Conservation (phyloP, 2,888 invertebrate genomes). For the Sipunculus nudus region DNA sequence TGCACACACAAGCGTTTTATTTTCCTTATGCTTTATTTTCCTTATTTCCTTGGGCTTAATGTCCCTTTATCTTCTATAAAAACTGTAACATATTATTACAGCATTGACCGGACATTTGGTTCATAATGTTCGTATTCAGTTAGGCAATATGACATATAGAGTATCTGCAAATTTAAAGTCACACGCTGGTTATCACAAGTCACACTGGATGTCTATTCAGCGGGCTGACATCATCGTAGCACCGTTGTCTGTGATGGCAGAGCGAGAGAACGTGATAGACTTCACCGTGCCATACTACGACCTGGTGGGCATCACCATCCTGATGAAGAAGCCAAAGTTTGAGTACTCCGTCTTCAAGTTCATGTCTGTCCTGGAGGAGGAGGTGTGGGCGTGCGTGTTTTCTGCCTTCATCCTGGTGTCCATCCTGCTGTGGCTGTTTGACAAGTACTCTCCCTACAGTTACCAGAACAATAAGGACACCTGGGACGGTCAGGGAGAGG, state of each 20-base stretch:
- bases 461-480: conserved; percentile 69
- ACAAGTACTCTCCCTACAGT: conserved; percentile 85
- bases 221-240: conserved; percentile 93
- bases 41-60: too few relatives aligned
- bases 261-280: conserved; percentile 87
- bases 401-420: conserved; percentile 61
- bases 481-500: conserved; percentile 80
- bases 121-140: too few relatives aligned
- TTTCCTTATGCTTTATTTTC: too few relatives aligned
- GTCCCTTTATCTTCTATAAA: too few relatives aligned
- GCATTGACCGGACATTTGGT: too few relatives aligned
- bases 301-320: conserved; percentile 93
- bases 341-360: conserved; percentile 96
- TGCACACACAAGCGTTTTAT: too few relatives aligned
- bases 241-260: conserved; percentile 96
- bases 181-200: too few relatives aligned
- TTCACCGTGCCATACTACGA: conserved; percentile 99
- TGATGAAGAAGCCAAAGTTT: conserved; percentile 90
- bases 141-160: too few relatives aligned
- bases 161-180: too few relatives aligned
- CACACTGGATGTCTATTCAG: too few relatives aligned
- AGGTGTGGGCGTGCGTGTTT: conserved; percentile 84
- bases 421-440: conserved; percentile 94
- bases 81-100: too few relatives aligned
- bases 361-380: conserved; percentile 92